Evolutionary conservation across 1,140 invertebrate species (phyloP).

Genomic region (Schlechtendalia chinensis): DNA sequence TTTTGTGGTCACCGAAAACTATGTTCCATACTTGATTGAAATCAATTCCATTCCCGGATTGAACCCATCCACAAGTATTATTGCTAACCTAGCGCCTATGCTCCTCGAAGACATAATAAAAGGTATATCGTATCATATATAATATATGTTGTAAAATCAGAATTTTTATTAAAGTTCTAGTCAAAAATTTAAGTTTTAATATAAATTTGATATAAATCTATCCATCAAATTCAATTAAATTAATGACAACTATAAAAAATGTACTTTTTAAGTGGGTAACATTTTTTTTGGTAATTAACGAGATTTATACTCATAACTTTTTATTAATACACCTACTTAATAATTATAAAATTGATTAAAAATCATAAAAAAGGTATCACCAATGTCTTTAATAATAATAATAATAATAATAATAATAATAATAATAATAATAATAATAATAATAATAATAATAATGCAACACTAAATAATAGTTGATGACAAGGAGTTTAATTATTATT

Average conservation of each 20-base stretch:
- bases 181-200: background rate
- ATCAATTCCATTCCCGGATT: slow-evolving; percentile 93
- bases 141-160: background rate
- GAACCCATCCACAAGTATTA: slow-evolving; percentile 83
- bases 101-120: slow-evolving; percentile 89
- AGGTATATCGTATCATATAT: slow-evolving; percentile 62
- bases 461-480: background rate
- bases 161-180: background rate
- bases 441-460: too few relatives aligned
- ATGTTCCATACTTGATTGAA: slow-evolving; percentile 88
- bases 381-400: too few relatives aligned
- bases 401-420: too few relatives aligned
- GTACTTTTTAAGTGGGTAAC: background rate
- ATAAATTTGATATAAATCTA: background rate
- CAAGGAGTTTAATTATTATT: background rate
- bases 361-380: too few relatives aligned
- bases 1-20: slow-evolving; percentile 87
- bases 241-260: background rate
- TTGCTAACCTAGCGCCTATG: slow-evolving; percentile 78
- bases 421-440: too few relatives aligned
- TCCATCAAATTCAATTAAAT: background rate
- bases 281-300: too few relatives aligned
- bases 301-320: too few relatives aligned
- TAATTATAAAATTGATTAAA: too few relatives aligned
- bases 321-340: too few relatives aligned